Conservation (phyloP, 2,113 vertebrate genomes). For the Paramormyrops kingsleyae region DNA sequence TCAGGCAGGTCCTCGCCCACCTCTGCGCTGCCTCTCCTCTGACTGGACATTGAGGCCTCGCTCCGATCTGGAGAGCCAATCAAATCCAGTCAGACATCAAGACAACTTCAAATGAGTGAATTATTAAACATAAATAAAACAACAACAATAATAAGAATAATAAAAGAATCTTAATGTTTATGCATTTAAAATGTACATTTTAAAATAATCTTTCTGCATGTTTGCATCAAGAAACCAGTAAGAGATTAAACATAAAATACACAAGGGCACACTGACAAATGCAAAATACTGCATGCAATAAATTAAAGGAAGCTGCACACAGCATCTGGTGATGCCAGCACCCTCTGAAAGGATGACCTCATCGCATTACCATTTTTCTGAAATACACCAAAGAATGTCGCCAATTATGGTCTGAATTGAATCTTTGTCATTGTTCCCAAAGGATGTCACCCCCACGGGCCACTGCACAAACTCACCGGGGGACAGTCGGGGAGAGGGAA, state of each 20-base stretch:
- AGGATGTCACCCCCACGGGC: background rate
- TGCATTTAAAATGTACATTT: background rate
- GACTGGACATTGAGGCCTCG: slow-evolving; percentile 35
- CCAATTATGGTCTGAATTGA: background rate
- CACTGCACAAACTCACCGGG: slow-evolving; percentile 54
- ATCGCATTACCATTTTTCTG: background rate
- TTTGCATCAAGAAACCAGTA: background rate
- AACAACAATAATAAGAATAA: background rate
- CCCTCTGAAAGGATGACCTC: background rate
- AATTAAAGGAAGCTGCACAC: background rate
- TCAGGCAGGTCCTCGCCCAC: slow-evolving; percentile 35
- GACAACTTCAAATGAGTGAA: background rate
- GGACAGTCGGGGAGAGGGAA: slow-evolving; percentile 40
- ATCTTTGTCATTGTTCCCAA: background rate
- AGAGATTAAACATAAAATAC: background rate
- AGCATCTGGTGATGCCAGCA: background rate
- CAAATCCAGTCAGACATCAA: background rate
- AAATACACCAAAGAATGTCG: background rate
- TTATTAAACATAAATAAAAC: background rate
- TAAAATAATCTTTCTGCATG: background rate
- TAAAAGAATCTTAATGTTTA: background rate
- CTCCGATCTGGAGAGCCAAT: slow-evolving; percentile 38
- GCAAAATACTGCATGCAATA: background rate
- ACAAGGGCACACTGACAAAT: background rate
- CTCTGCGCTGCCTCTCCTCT: slow-evolving; percentile 23